phyloP scores from a whole-genome alignment of 2,113 vertebrate species.

The Sclerurus mexicanus region DNA sequence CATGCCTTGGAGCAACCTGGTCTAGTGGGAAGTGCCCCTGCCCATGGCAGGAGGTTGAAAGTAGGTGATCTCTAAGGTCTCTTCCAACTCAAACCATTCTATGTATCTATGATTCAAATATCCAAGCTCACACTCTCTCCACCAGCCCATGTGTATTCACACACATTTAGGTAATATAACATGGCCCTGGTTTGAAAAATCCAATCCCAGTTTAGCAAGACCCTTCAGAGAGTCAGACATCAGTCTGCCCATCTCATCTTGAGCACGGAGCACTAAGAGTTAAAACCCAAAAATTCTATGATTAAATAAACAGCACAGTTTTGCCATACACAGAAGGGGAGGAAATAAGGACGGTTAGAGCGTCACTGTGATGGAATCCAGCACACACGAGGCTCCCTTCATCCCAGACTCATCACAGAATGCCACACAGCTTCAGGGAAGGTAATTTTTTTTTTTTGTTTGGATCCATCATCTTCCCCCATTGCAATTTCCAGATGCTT shows the following conservation, averaged over 20 bases:
- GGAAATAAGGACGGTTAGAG: neutral
- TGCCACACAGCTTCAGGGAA: neutral
- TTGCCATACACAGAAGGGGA: neutral
- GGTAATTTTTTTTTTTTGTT: neutral
- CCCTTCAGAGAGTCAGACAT: neutral
- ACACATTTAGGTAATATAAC: neutral
- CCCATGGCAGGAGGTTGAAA: neutral
- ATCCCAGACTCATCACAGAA: neutral
- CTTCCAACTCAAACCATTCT: neutral
- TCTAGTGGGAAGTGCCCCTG: neutral
- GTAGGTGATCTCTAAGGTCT: neutral
- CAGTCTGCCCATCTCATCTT: neutral
- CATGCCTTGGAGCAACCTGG: fast-evolving
- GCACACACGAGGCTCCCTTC: neutral
- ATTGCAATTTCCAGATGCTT: neutral
- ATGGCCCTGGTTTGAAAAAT: neutral
- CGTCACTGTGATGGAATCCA: neutral
- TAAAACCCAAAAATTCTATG: neutral
- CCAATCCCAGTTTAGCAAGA: neutral
- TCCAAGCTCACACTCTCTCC: neutral
- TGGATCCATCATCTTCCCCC: neutral
- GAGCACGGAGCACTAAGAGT: neutral
- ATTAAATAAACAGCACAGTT: neutral
- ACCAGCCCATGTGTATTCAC: neutral
- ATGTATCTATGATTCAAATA: neutral